phyloP scores from a whole-genome alignment of 2,113 vertebrate genomes.

The Shinisaurus crocodilurus region DNA sequence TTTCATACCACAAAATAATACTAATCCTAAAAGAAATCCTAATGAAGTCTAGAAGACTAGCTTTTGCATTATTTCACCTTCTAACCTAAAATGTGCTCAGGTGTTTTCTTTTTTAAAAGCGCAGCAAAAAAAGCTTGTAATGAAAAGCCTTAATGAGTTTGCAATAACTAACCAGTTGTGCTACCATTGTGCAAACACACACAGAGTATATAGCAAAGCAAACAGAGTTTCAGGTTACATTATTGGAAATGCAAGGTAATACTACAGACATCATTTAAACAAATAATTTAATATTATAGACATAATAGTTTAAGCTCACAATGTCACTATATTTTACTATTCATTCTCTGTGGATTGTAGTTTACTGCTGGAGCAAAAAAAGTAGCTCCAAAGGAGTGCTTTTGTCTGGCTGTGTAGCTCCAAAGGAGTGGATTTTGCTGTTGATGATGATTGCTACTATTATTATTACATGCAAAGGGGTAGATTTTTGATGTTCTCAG shows the following conservation, averaged over 20 bases:
- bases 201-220: not conserved
- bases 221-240: not conserved
- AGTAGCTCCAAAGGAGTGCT: no score
- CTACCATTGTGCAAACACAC: conserved; percentile 7
- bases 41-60: not conserved
- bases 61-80: not conserved
- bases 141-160: not conserved
- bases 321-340: not conserved
- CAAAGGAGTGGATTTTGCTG: no score
- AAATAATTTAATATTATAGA: conserved; percentile 24
- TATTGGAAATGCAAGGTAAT: not conserved
- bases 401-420: no score
- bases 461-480: no score
- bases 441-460: no score
- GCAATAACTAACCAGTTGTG: conserved; percentile 10
- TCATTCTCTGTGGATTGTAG: not conserved
- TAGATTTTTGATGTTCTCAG: no score
- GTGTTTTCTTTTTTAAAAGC: not conserved
- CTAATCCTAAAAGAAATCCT: not conserved
- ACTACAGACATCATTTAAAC: not conserved
- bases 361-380: no score
- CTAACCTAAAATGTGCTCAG: not conserved
- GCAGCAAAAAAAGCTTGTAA: not conserved
- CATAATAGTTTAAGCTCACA: not conserved
- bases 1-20: not conserved